Evolutionary conservation across 1,140 invertebrate genomes (phyloP), one percentile per base, ranked within the genome.

Genomic region (Conus betulinus): DNA sequence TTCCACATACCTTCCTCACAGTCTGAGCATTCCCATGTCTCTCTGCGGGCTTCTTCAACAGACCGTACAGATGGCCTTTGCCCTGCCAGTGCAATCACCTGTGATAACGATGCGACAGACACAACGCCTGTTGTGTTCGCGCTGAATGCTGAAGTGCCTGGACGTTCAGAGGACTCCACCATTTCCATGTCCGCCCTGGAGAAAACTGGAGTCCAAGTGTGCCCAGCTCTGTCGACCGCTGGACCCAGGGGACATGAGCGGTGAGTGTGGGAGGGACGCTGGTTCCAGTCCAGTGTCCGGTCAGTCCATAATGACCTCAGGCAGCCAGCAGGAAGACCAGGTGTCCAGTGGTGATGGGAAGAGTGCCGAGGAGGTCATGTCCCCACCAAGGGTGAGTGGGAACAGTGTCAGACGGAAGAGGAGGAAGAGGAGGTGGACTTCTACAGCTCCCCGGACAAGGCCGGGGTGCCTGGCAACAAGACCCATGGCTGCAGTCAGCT

Each of bases 391-490:
- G 57, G 57, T 60, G 57, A 60, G n/a, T 10, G 27, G 84, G 63
- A 85, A 27, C 17, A 85, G 23, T 6, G 25, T 15, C 11, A 55
- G 20, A 52, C 13, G 0, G 25, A 27, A 20, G n/a, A 83, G 60
- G n/a, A 79, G 17, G 82, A 88, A 13, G 84, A 91, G 27, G 88
- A 88, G 13, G 84, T 83, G 13, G 79, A 88, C 8, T n/a, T 87
- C 20, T 79, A 89, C 55, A 63, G 74, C n/a, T 86, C 23, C 5
- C 57, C 55, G 1, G 57, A 25, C 17, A 82, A 5, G 83, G 57
- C 25, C 11, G 27, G 23, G 27, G 63, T 17, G 53, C 20, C 15
- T 71, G 63, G 20, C 15, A 51, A 17, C 84, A 81, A 60, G 67
- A 86, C 25, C 51, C 84, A 67, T 86, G 74, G 84, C 71, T 87